These are phyloP conservation scores for Charina bottae DNA, from an alignment of 2,113 vertebrate genomes.

Conservation along the genomic window DNA sequence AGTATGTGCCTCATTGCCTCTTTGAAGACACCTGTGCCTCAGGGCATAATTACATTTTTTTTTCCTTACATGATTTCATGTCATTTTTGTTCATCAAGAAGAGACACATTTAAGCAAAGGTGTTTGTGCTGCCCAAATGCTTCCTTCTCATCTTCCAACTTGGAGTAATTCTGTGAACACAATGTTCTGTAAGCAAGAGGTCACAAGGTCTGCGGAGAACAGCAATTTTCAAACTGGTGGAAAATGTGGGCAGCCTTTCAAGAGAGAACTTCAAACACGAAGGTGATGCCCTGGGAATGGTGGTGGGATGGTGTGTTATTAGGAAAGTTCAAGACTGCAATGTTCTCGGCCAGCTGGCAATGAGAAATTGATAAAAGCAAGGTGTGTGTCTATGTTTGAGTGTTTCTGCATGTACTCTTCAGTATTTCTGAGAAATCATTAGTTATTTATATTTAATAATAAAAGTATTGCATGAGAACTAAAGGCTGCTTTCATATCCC, in stretches of 20 bases:
- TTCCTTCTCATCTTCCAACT: slow-evolving; percentile 28
- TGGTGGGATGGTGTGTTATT: background rate
- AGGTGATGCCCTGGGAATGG: background rate
- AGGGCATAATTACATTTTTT: slow-evolving; percentile 39
- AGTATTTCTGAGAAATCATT: background rate
- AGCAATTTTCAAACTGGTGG: background rate
- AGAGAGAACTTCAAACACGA: slow-evolving; percentile 12
- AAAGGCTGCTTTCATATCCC: background rate
- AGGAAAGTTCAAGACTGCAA: background rate
- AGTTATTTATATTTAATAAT: background rate
- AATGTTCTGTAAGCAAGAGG: slow-evolving; percentile 7
- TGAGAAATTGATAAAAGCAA: slow-evolving; percentile 2
- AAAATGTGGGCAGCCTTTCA: background rate
- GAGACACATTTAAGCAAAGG: background rate
- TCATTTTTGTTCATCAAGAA: slow-evolving; percentile 25
- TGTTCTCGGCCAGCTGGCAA: background rate
- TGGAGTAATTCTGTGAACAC: slow-evolving; percentile 7
- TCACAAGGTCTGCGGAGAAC: background rate
- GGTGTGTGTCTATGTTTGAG: background rate
- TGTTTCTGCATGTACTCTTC: background rate
- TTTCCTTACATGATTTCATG: slow-evolving; percentile 21
- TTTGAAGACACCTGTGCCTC: slow-evolving; percentile 11
- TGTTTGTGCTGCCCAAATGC: slow-evolving; percentile 18
- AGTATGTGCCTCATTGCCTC: background rate
- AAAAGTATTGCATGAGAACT: background rate